Base-by-base conservation (phyloP, 2,113 vertebrate species). In the Strigops habroptila region DNA sequence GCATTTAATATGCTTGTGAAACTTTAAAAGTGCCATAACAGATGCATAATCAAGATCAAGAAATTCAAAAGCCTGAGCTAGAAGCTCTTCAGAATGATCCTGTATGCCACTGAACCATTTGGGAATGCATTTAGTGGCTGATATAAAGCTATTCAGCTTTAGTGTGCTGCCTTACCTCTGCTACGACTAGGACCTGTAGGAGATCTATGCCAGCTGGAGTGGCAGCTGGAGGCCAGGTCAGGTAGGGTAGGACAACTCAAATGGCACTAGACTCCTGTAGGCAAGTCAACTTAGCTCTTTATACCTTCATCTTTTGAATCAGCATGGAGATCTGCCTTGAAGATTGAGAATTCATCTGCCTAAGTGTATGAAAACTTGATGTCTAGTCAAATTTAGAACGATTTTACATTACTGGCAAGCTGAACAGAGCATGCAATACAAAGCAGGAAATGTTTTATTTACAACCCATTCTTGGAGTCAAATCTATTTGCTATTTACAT, bases 401-500 rank as follows among this genome's bases (percentile, higher is more conserved):
- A 22, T 94, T 85, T 86, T 64, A 88, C 21, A 48, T 78, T 60
- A 57, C 70, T 65, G 59, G 33, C 75, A 85, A 86, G 74, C n/a
- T 65, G 93, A 91, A 49, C 27, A 53, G 78, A 65, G 67, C 31
- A 41, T 81, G 77, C 11, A 68, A 84, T 41, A 77, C 33, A 82
- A 64, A 79, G 91, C 63, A 79, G 74, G 84, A 76, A 76, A 92
- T 79, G 27, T 90, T 95, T 95, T 86, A 86, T 94, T 94, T 92
- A 91, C 78, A 85, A 59, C 25, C 39, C 67, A 53, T 64, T 74
- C 78, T 31, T 33, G 21, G 67, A 82, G 71, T 85, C 75, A 82
- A 65, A 89, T 59, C 78, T 82, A 77, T 87, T 59, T 79, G 82
- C 77, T 95, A 90, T 96, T 91, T 94, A 80, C 78, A 85, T 93